Conservation (phyloP, 2,888 invertebrate species). For the Zonitis immaculata region DNA sequence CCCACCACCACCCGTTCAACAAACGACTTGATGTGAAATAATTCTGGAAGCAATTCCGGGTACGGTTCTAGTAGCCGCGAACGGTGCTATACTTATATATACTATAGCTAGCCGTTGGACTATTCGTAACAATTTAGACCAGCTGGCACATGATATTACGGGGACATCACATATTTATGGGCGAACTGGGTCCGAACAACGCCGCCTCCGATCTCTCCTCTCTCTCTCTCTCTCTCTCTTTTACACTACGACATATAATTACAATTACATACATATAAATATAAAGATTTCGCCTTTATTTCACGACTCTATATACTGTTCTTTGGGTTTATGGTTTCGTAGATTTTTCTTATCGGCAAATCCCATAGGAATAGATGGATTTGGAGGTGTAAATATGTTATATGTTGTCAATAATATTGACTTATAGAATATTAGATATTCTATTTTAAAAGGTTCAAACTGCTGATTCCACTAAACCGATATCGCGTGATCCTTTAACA, state of each 20-base stretch:
- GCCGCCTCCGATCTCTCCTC: constrained; percentile 18
- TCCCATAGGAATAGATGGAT: neutral
- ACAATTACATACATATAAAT: neutral
- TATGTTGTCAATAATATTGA: no score
- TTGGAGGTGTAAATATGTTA: no score
- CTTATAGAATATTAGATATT: no score
- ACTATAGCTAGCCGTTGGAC: constrained; percentile 39
- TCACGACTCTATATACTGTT: no score
- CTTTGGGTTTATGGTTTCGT: no score
- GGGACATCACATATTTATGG: constrained; percentile 51
- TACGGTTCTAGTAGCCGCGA: constrained; percentile 38
- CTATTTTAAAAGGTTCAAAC: no score
- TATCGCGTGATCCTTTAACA: no score
- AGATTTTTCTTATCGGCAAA: neutral
- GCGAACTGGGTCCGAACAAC: constrained; percentile 36
- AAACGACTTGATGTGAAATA: constrained; percentile 39
- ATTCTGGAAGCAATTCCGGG: constrained; percentile 42
- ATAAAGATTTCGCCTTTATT: neutral
- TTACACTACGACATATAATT: neutral
- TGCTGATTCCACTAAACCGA: no score
- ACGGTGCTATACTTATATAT: constrained; percentile 31
- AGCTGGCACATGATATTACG: constrained; percentile 52
- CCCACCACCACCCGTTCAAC: constrained; percentile 22
- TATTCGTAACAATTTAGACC: constrained; percentile 51
- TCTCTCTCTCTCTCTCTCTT: constrained; percentile 12